Percentiles rank a stretch among this genome's conserved stretches.
Evolutionary conservation across 2,113 vertebrate genomes (phyloP).

Genomic region (Lanius ludovicianus): DNA sequence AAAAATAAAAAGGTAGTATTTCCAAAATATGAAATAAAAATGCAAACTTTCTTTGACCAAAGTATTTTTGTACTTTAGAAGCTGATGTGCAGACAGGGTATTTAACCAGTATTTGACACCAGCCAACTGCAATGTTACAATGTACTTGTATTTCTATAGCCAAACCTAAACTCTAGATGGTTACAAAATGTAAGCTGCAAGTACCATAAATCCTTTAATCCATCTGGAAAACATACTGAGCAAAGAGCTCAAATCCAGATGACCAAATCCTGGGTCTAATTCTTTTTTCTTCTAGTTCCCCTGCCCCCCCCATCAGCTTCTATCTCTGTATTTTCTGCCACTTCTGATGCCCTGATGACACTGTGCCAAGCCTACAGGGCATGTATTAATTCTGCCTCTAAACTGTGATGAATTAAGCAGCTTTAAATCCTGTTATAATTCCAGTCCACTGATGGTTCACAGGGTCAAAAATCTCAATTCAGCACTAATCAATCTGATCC

Average conservation of each 20-base stretch:
- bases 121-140: not conserved
- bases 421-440: not conserved
- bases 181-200: not conserved
- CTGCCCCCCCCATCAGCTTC: not conserved
- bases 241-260: not conserved
- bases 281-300: not conserved
- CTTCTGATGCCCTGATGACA: not conserved
- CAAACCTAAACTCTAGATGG: not conserved
- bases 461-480: not conserved
- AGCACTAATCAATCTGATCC: not conserved
- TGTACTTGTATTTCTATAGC: not conserved
- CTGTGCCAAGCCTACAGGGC: not conserved
- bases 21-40: not conserved
- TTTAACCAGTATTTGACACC: not conserved
- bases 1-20: not conserved
- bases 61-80: not conserved
- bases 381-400: not conserved
- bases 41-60: not conserved
- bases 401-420: conserved; percentile 35
- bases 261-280: not conserved
- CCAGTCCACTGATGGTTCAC: not conserved
- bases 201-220: not conserved
- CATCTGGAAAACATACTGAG: not conserved
- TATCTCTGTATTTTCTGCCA: not conserved
- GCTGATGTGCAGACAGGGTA: not conserved